Conservation (phyloP, 2,888 invertebrate genomes). For the Sisyra terminalis region DNA sequence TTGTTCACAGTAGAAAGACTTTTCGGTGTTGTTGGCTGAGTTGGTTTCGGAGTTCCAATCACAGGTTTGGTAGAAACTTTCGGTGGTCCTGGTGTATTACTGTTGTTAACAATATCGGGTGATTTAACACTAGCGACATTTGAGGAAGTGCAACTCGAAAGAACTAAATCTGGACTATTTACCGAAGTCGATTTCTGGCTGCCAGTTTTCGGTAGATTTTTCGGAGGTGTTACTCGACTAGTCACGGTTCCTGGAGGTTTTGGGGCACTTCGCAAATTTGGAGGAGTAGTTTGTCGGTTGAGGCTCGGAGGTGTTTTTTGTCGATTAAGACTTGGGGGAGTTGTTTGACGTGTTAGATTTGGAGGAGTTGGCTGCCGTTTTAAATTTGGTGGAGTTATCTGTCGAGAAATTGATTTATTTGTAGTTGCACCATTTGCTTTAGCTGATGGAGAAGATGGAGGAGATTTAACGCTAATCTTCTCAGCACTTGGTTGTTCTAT, state of each 20-base stretch:
- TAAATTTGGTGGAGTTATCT: constrained; percentile 31
- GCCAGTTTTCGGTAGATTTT: constrained; percentile 23
- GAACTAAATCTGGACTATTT: constrained; percentile 54
- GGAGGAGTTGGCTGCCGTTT: constrained; percentile 11
- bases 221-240: constrained; percentile 27
- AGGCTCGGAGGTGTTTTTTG: constrained; percentile 14
- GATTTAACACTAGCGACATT: constrained; percentile 35
- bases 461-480: constrained; percentile 3
- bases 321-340: constrained; percentile 18
- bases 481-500: constrained; percentile 1
- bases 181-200: constrained; percentile 22
- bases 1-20: constrained; percentile 11
- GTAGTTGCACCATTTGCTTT: constrained; percentile 9
- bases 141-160: constrained; percentile 44
- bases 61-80: not conserved
- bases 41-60: constrained; percentile 11
- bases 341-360: constrained; percentile 18
- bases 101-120: constrained; percentile 40
- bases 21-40: constrained; percentile 13
- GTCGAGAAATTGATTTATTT: constrained; percentile 14
- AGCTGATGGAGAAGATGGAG: constrained; percentile 11
- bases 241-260: constrained; percentile 16
- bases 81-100: constrained; percentile 16
- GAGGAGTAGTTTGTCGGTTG: constrained; percentile 9
- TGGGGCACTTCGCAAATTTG: constrained; percentile 11